Base-by-base conservation (phyloP, 2,797 vertebrate species). In the Macropus fuliginosus region DNA sequence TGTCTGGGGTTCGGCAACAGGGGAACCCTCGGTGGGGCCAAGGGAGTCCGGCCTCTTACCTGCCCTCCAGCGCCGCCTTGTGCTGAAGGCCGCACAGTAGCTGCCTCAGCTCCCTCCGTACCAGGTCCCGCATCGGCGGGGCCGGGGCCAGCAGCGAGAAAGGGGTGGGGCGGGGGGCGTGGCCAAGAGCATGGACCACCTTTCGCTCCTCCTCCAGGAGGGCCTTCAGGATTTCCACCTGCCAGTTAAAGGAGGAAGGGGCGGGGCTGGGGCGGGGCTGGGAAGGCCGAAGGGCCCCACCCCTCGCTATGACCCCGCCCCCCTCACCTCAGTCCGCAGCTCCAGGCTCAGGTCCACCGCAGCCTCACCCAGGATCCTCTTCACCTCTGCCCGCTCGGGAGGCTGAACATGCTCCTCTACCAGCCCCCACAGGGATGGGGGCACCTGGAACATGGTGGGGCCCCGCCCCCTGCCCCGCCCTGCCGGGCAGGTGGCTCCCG, bases 331-430 rank as follows among this genome's bases (percentile, higher is more conserved):
- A 54, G 97, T 94, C 95, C 99, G 98, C 74, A 99, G 97, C 92
- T 99, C 99, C 93, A 98, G 98, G 97, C 99, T 99, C 97, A 98
- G 98, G 97, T 99, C 99, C 92, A 99, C 98, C 92, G 98, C 97
- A 14, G 98, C 97, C 91, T 98, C 97, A 90, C 99, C 99, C 94
- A 99, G 98, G 56, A 99, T 98, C 57, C 96, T 92, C 91, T 98
- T 98, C 97, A 99, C 98, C 98, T 99, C 99, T 54, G 98, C 97
- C 95, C 91, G 94, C 99, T 98, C 98, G 98, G 98, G 54, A 98
- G 97, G 95, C 13, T 98, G 98, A 55, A 99, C 98, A 96, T 99
- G 98, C 90, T 99, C 98, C 97, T 98, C 92, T 55, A 99, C 98
- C 96, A 99, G 98, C 95, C 96, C 98, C 99, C 99, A 99, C 57